Base-by-base conservation (phyloP, 2,113 vertebrate genomes). In the Catagonus wagneri region DNA sequence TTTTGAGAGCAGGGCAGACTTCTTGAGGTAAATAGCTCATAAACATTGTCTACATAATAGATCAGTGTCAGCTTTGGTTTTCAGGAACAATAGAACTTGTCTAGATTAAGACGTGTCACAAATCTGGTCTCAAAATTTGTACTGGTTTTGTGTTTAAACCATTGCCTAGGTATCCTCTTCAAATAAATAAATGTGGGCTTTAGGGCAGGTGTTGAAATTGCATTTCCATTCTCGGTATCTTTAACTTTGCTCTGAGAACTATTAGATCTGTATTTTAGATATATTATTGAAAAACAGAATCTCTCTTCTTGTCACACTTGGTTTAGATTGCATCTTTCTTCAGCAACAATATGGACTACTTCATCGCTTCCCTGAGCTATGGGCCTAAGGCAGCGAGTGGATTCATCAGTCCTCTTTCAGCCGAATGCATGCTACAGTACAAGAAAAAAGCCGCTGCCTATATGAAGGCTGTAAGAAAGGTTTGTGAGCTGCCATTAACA, bases 321-420 rank as follows among this genome's bases (percentile, higher is more conserved):
- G 36, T 98, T 34, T 98, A 99, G 99, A 99, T 99, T 68, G 99
- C 99, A 44, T 99, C 99, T 0, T 99, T 99, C 98, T 99, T 99
- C 96, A 99, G 98, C 98, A 99, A 99, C 99, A 99, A 99, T 86
- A 97, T 99, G 98, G 99, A 99, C 96, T 99, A 99, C 97, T 99
- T 99, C 97, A 98, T 98, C 25, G 92, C 98, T 29, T 98, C 99
- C 0, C 2, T 99, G 61, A 99, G 99, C 97, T 99, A 99, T 20
- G 99, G 99, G 87, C 99, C 99, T 1, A 99, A 98, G 98, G 98
- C 98, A 36, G 98, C 98, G 25, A 93, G 97, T 17, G 98, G 98
- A 36, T 98, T 99, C 76, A 98, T 99, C 80, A 99, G 98, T 96
- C 99, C 99, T 2, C 96, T 99, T 58, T 99, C 99, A 74, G 99